Evolutionary conservation across 2,888 invertebrate genomes (phyloP).

Genomic region (Scaptomyza parva): DNA sequence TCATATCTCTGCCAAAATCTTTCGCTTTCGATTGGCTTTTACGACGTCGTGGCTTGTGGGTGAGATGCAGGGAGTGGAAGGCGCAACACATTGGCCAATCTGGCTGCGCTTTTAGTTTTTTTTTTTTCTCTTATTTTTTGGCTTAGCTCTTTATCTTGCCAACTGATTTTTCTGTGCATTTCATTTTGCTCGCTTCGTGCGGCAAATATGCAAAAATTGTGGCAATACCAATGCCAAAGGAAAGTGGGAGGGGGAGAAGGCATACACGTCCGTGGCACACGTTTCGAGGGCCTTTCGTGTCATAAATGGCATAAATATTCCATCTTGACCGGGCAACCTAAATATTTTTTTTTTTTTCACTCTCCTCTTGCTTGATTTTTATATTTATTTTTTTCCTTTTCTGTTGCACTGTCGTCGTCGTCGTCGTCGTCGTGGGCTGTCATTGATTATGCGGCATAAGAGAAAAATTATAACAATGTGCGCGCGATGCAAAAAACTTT

Average conservation of each 20-base stretch:
- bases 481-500: slow-evolving; percentile 57
- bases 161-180: slow-evolving; percentile 62
- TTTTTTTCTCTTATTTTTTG: slow-evolving; percentile 33
- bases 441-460: slow-evolving; percentile 42
- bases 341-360: slow-evolving; percentile 59
- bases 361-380: slow-evolving; percentile 14
- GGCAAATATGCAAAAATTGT: slow-evolving; percentile 79
- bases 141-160: slow-evolving; percentile 62
- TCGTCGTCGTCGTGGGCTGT: slow-evolving; percentile 18
- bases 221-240: slow-evolving; percentile 33
- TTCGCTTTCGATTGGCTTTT: slow-evolving; percentile 73
- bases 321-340: slow-evolving; percentile 78
- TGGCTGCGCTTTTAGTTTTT: slow-evolving; percentile 60
- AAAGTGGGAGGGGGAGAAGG: not conserved
- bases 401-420: slow-evolving; percentile 4
- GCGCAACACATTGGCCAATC: slow-evolving; percentile 35
- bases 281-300: slow-evolving; percentile 80
- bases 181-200: slow-evolving; percentile 69
- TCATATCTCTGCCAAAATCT: slow-evolving; percentile 65
- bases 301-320: slow-evolving; percentile 80
- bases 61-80: slow-evolving; percentile 7
- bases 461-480: slow-evolving; percentile 69
- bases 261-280: slow-evolving; percentile 63
- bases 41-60: slow-evolving; percentile 50
- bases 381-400: not conserved